phyloP scores from a whole-genome alignment of 2,113 vertebrate genomes.

The Epinephelus cyanopodus region DNA sequence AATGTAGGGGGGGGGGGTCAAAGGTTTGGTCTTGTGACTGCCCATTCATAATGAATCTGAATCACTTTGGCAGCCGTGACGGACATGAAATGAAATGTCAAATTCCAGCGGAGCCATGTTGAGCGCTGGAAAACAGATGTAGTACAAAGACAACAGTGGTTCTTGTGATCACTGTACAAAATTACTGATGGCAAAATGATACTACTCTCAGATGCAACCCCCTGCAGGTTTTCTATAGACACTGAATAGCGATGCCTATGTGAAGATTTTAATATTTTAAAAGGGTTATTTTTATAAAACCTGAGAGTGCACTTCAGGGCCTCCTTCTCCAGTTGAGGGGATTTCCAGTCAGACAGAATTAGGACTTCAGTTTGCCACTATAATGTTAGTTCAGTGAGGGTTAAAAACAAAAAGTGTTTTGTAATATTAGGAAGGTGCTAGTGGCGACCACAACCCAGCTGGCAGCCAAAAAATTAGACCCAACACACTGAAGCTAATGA shows the following conservation, averaged over 20 bases:
- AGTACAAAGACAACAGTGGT: neutral
- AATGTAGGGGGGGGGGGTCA: slow-evolving; percentile 13
- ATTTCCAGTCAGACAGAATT: neutral
- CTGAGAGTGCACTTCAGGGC: neutral
- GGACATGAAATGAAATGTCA: slow-evolving; percentile 40
- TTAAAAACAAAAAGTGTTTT: neutral
- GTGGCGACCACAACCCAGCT: neutral
- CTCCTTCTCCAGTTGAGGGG: neutral
- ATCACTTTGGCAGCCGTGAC: slow-evolving; percentile 16
- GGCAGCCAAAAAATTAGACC: neutral
- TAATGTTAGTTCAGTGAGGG: neutral
- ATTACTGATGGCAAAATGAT: neutral
- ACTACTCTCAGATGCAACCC: neutral
- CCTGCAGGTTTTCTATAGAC: neutral
- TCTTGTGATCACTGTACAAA: neutral
- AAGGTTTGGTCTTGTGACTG: slow-evolving; percentile 25
- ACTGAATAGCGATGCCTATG: neutral
- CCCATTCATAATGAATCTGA: slow-evolving; percentile 28
- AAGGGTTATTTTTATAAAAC: neutral
- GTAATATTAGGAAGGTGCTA: neutral
- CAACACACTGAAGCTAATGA: neutral
- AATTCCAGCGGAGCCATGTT: slow-evolving; percentile 33
- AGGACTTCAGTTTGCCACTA: neutral
- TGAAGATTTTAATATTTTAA: neutral
- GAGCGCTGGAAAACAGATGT: neutral